Evolutionary conservation across 2,888 invertebrate species (phyloP).

Genomic region (Taenaris catops): DNA sequence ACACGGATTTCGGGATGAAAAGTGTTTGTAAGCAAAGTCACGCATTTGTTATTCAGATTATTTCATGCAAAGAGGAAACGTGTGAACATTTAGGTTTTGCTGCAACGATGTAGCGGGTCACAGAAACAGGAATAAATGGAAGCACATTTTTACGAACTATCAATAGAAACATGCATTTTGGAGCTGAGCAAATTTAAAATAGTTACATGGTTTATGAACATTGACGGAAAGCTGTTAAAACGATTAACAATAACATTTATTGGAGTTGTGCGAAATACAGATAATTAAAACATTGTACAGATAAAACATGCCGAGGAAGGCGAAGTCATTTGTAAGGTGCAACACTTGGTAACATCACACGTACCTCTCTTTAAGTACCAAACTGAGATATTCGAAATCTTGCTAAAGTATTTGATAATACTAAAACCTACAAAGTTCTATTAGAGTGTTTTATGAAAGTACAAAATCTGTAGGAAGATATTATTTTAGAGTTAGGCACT

Average conservation of each 20-base stretch:
- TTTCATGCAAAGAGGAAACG: conserved; percentile 21
- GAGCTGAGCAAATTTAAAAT: conserved; percentile 8
- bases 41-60: conserved; percentile 21
- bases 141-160: conserved; percentile 14
- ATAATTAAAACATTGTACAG: conserved; percentile 5
- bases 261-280: conserved; percentile 11
- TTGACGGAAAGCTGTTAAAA: conserved; percentile 10
- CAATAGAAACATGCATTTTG: conserved; percentile 20
- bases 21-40: conserved; percentile 16
- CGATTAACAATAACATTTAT: conserved; percentile 6
- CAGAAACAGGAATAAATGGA: conserved; percentile 11
- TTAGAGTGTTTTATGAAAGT: conserved; percentile 14
- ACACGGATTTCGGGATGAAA: conserved; percentile 17
- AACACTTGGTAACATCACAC: conserved; percentile 14
- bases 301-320: conserved; percentile 17
- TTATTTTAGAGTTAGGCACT: conserved; percentile 54
- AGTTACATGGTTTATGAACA: conserved; percentile 5
- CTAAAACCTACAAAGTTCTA: background rate
- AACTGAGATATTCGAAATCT: conserved; percentile 6
- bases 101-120: conserved; percentile 13
- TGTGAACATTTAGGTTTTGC: conserved; percentile 21
- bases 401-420: conserved; percentile 1
- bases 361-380: conserved; percentile 18
- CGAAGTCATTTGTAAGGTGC: conserved; percentile 18
- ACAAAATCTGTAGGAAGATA: conserved; percentile 31